Evolutionary conservation across 2,113 vertebrate species (phyloP), one percentile per base, ranked within the genome.

Genomic region (Ictalurus furcatus): DNA sequence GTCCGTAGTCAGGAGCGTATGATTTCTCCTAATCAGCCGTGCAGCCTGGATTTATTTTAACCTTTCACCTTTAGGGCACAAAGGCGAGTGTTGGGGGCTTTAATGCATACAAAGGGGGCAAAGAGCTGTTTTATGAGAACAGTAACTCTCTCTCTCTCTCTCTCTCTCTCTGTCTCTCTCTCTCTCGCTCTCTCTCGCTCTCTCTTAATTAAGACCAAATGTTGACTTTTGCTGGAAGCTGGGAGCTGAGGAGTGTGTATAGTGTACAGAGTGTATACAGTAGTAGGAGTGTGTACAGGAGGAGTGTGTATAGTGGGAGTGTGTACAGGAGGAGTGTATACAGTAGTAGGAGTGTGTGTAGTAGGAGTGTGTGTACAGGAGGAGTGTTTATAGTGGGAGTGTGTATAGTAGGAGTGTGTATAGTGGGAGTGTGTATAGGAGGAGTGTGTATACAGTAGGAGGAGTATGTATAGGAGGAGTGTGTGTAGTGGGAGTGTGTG

Each of bases 141-240:
- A 56, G 14, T 56, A 56, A 54, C 14, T n/a, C 73, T 44, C 44
- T 16, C 76, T 78, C 74, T 52, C 40, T 78, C 40, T 76, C 21
- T 74, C 71, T 74, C 34, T 76, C 34, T 74, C 34, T 74, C 34
- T 40, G 34, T 74, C 37, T 74, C 19, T 40, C 73, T 40, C 34
- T 74, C 6, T 23, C 40, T 44, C 40, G 4, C 40, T 44, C 28
- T n/a, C 73, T 25, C 23, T 7, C 76, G n/a, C 44, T 16, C 44
- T 79, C 9, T 95, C 94, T 95, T 94, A 93, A 96, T 96, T 96
- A 94, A 95, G 95, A 97, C 96, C 96, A 97, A 97, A 97, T 97
- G 96, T 96, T 97, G 96, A 96, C 96, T 96, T 97, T 97, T 96
- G 94, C 40, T 28, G 19, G 37, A 0, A 94, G 94, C 40, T 48